Conservation (phyloP, 2,797 vertebrate species). For the Taenioides sp. region DNA sequence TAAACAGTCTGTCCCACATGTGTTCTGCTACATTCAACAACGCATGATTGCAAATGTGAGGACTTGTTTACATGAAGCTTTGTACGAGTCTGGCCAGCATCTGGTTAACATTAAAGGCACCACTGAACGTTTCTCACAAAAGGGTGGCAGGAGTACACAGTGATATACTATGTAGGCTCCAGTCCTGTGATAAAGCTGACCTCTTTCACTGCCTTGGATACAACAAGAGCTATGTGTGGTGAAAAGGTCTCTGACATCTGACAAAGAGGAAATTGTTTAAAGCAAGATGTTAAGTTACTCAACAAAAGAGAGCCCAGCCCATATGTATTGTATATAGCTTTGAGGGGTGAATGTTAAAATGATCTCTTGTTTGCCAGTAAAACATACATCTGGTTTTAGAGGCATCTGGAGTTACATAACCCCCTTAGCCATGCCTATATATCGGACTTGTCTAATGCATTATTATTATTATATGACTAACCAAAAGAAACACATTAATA, state of each 20-base stretch:
- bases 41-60: background rate
- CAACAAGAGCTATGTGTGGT: background rate
- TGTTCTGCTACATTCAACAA: background rate
- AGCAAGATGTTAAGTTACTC: conserved; percentile 3
- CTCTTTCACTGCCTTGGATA: conserved; percentile 9
- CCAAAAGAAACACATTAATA: background rate
- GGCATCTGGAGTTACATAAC: conserved; percentile 33
- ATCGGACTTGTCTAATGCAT: background rate
- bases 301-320: conserved; percentile 13
- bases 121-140: background rate
- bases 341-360: background rate
- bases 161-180: conserved; percentile 11
- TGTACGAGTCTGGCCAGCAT: conserved; percentile 30
- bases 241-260: conserved; percentile 10
- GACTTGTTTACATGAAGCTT: conserved; percentile 20
- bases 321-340: conserved; percentile 20
- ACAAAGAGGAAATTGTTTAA: conserved; percentile 33
- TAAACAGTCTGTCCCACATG: background rate
- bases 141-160: conserved; percentile 23
- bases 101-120: conserved; percentile 49
- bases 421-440: conserved; percentile 5
- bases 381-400: conserved; percentile 18
- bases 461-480: background rate
- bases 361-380: conserved; percentile 1
- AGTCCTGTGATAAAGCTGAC: conserved; percentile 13